Evolutionary conservation across 2,797 vertebrate species (phyloP).

Genomic region (Darevskia mixta): DNA sequence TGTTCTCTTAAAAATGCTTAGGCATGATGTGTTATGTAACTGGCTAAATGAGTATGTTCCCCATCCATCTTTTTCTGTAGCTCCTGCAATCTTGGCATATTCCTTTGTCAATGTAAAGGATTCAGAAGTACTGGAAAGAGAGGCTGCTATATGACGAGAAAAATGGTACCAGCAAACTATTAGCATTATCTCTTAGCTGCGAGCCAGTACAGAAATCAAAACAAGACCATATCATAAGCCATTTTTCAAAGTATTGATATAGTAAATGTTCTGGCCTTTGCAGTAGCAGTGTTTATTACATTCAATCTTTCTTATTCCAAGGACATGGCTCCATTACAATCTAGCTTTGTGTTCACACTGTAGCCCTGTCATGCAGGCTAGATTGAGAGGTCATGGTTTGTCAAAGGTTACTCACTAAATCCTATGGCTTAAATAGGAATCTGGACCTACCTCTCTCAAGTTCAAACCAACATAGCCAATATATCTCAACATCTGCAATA

Average conservation of each 20-base stretch:
- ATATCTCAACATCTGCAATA: not conserved
- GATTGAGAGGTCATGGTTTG: not conserved
- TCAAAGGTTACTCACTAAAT: not conserved
- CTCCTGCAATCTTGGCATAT: slow-evolving; percentile 22
- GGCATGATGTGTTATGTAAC: not conserved
- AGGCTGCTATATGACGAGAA: slow-evolving; percentile 23
- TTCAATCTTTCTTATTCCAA: not conserved
- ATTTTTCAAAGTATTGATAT: not conserved
- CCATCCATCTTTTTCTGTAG: slow-evolving; percentile 7
- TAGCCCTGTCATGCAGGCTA: not conserved
- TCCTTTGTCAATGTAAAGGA: slow-evolving; percentile 40
- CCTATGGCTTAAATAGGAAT: not conserved
- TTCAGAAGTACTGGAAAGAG: not conserved
- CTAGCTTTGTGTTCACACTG: not conserved
- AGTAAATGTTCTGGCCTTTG: not conserved
- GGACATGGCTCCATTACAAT: not conserved
- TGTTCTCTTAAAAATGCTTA: slow-evolving; percentile 49
- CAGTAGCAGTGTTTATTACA: not conserved
- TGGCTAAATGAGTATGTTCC: slow-evolving; percentile 43
- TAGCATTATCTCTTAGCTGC: slow-evolving; percentile 33
- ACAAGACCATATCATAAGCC: not conserved
- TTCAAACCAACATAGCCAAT: not conserved
- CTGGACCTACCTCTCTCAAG: not conserved
- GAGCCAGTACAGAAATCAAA: not conserved
- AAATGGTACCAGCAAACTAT: not conserved